Percentiles rank a stretch among this genome's conserved stretches.
Conservation (phyloP, 2,113 vertebrate genomes). For the Pseudorectes ferrugineus region DNA sequence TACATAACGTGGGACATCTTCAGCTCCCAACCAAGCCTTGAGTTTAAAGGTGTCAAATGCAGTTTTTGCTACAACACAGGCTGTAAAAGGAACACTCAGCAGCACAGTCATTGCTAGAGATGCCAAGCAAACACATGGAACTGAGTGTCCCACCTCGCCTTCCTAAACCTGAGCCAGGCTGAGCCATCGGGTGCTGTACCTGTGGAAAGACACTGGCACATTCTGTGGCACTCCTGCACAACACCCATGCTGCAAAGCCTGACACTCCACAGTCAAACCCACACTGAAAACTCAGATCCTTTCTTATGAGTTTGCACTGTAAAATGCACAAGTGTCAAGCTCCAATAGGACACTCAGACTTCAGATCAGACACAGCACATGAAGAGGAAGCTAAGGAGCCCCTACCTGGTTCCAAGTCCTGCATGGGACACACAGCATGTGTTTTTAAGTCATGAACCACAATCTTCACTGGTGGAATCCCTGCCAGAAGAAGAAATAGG, state of each 20-base stretch:
- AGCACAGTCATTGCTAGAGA: neutral
- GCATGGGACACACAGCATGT: neutral
- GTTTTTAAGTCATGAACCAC: neutral
- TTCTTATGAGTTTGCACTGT: neutral
- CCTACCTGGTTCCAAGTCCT: neutral
- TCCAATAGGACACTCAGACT: neutral
- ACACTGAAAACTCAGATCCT: neutral
- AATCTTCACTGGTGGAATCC: neutral
- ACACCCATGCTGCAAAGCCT: no score
- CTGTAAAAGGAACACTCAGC: neutral
- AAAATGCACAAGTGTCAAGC: neutral
- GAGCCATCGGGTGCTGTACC: neutral
- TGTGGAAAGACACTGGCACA: fast-evolving
- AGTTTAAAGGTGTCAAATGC: neutral
- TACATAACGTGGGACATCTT: fast-evolving
- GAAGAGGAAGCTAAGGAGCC: neutral
- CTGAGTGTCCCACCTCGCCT: neutral
- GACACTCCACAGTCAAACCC: neutral
- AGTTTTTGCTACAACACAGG: neutral
- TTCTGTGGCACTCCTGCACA: neutral
- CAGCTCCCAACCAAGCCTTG: neutral
- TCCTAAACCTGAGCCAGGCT: no score
- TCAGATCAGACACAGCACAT: neutral
- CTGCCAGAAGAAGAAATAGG: neutral
- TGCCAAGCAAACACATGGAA: neutral